These are phyloP conservation scores for Euphydryas editha DNA, from an alignment of 2,888 invertebrate species.

Conservation along the genomic window DNA sequence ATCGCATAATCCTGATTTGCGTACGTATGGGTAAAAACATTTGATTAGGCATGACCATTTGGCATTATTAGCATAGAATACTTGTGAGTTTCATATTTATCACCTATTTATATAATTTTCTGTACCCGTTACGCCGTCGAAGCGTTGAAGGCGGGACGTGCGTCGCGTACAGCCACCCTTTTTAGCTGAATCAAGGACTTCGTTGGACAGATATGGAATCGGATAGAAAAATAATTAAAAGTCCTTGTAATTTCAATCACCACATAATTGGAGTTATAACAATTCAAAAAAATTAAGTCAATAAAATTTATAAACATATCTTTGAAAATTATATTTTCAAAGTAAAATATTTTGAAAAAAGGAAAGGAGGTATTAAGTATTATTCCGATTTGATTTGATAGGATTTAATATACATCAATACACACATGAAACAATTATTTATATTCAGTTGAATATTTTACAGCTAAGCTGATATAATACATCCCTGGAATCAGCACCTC, in stretches of 20 bases:
- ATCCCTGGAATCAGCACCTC: constrained; percentile 56
- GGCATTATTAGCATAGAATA: constrained; percentile 48
- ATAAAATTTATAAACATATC: no score
- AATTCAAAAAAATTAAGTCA: no score
- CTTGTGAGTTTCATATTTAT: constrained; percentile 48
- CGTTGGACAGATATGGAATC: constrained; percentile 41
- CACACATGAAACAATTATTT: not conserved
- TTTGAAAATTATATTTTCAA: no score
- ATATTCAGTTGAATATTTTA: not conserved
- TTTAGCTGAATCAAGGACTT: constrained; percentile 49
- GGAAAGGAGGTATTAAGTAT: no score
- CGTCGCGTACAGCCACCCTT: constrained; percentile 50
- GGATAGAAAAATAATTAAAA: no score
- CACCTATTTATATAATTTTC: constrained; percentile 50
- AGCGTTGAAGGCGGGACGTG: constrained; percentile 52
- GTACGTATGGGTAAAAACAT: constrained; percentile 41
- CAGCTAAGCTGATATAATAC: constrained; percentile 43
- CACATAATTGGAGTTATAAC: no score
- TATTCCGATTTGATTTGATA: no score
- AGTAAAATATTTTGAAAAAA: no score
- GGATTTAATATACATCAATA: no score
- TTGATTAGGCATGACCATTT: constrained; percentile 47
- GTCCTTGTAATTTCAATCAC: no score
- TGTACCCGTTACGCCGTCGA: constrained; percentile 44
- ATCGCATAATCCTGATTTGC: constrained; percentile 41